Conservation (phyloP, 2,888 invertebrate genomes). For the Marasmarcha lunaedactyla region DNA sequence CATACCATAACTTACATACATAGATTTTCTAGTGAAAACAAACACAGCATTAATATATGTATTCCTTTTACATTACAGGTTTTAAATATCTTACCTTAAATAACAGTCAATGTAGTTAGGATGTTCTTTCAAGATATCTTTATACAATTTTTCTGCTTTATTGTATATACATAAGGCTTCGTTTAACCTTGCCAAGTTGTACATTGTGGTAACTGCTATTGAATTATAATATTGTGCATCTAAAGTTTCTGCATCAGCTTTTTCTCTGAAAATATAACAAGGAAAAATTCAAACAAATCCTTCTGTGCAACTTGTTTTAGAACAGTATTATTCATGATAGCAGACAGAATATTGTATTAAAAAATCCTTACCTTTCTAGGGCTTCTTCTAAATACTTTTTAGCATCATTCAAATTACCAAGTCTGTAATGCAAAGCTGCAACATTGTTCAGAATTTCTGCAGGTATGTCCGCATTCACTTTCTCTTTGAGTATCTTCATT, state of each 20-base stretch:
- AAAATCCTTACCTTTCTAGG: slow-evolving; percentile 62
- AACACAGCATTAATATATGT: too few species aligned
- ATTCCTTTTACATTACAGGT: too few species aligned
- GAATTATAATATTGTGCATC: slow-evolving; percentile 96
- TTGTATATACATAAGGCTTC: slow-evolving; percentile 94
- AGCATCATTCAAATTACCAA: slow-evolving; percentile 89
- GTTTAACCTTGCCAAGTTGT: slow-evolving; percentile 93
- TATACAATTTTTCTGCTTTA: slow-evolving; percentile 95
- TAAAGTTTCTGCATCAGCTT: slow-evolving; percentile 80
- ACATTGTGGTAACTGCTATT: slow-evolving; percentile 95
- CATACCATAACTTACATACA: too few species aligned
- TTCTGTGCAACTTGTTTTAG: too few species aligned
- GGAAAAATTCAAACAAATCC: slow-evolving; percentile 1
- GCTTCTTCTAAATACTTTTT: slow-evolving; percentile 88
- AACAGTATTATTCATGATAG: neutral
- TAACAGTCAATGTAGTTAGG: slow-evolving; percentile 98
- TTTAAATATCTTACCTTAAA: slow-evolving; percentile 66
- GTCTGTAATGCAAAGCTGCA: slow-evolving; percentile 90
- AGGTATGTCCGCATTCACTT: slow-evolving; percentile 94
- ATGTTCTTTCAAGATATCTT: slow-evolving; percentile 96
- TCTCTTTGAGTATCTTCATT: slow-evolving; percentile 90
- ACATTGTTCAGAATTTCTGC: slow-evolving; percentile 99
- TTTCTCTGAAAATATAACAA: slow-evolving; percentile 74
- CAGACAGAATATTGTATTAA: neutral
- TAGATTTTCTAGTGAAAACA: too few species aligned